Conservation (phyloP, 2,888 invertebrate genomes). For the Megamerina dolium region DNA sequence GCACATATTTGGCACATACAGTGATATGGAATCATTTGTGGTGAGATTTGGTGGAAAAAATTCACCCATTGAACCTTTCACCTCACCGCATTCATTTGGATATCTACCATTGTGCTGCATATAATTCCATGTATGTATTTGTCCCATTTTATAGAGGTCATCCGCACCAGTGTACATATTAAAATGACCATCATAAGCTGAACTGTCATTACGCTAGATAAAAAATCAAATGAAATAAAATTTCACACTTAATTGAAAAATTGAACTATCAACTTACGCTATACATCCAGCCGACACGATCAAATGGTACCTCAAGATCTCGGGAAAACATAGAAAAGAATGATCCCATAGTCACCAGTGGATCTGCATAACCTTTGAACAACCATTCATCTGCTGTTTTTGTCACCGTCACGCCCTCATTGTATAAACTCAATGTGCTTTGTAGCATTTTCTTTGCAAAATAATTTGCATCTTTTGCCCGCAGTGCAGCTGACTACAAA, state of each 20-base stretch:
- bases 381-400: conserved; percentile 64
- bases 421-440: conserved; percentile 50
- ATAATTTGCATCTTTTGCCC: conserved; percentile 53
- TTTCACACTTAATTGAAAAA: not conserved
- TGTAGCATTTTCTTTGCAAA: conserved; percentile 56
- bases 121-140: conserved; percentile 68
- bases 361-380: conserved; percentile 73
- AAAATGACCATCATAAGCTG: conserved; percentile 65
- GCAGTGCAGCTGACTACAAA: conserved; percentile 46
- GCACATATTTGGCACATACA: conserved; percentile 74
- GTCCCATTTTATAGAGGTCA: conserved; percentile 60
- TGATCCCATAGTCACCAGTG: conserved; percentile 60
- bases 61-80: conserved; percentile 74
- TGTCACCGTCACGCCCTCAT: conserved; percentile 54
- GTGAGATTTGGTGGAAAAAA: conserved; percentile 64
- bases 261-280: conserved; percentile 44
- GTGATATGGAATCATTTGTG: conserved; percentile 54
- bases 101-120: conserved; percentile 54
- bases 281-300: conserved; percentile 81
- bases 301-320: conserved; percentile 56
- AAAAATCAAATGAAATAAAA: not conserved
- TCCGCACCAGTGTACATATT: conserved; percentile 68
- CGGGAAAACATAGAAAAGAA: conserved; percentile 51
- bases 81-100: conserved; percentile 53
- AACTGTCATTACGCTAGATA: conserved; percentile 70